Base-by-base conservation (phyloP, 2,113 vertebrate species). In the Rhagologus leucostigma region DNA sequence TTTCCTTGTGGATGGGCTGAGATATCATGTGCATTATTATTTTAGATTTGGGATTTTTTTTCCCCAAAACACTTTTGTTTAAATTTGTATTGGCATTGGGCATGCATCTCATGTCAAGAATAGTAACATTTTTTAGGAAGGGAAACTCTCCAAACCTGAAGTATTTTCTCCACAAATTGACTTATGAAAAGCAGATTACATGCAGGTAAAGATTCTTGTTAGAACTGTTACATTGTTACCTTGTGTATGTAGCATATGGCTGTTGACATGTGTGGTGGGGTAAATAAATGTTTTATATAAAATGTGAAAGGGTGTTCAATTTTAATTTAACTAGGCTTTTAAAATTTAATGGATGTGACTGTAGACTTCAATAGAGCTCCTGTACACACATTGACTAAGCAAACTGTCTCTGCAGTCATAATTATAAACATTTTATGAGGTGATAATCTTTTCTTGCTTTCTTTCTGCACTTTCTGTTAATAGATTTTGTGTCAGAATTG, bases 391-490 rank as follows among this genome's bases (percentile, higher is more conserved):
- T 1, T 78, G 80, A 52, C 56, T 89, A 71, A 90, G 55, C 47
- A 91, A 91, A 88, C 46, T 76, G 41, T 62, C 65, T 84, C n/a
- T 94, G 69, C 47, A 87, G 32, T 81, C 68, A 32, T 55, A 82
- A 41, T 67, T 89, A 47, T 90, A 60, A 92, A 94, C 39, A 41
- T 91, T 95, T 96, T 82, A 95, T 91, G 91, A 92, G 52, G 49
- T 68, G n/a, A 52, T 92, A 81, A 87, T 92, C 2, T 84, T 77
- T 80, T 44, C 29, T 71, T 69, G 5, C 44, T 75, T 92, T 13
- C 52, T 84, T 89, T 75, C 69, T 93, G 27, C 56, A 4, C 30
- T 68, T 81, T 68, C 39, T 46, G 14, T 71, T 84, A 74, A 65
- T 81, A 81, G 80, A 59, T 88, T 77, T 50, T 89, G 27, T 68